Base-by-base conservation (phyloP, 1,140 invertebrate species). In the Akabosia matsudoensis region DNA sequence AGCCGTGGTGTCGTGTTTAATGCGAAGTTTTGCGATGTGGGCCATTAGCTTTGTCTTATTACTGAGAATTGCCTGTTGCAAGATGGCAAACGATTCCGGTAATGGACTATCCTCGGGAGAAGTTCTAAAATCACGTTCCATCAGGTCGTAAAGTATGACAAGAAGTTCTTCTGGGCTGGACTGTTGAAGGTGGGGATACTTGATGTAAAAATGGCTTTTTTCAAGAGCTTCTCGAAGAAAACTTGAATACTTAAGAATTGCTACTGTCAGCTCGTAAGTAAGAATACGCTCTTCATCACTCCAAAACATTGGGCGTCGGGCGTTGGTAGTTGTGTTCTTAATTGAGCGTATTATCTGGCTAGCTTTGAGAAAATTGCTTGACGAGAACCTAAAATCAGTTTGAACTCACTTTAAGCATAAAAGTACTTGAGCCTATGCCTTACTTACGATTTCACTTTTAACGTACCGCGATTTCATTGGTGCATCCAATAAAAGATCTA, bases 1-100 rank as follows among this genome's bases (percentile, higher is more conserved):
- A 13, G 73, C 64, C 3, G 73, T 74, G 14, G 75, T 75, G 67
- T 79, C 73, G 45, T 79, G 78, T 51, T 77, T 52, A 16, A 79
- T 79, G 45, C 78, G 61, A 0, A 79, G 33, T 16, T 74, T 45
- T 31, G 78, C 78, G 26, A 79, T 71, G 33, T 79, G 78, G 18
- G 78, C 78, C 78, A 79, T 76, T 1, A 79, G 31, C 52, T 79
- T 79, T 33, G 78, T 79, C 13, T 76, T 73, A 64, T 33, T 33
- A 24, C 61, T 37, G 4, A 79, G 24, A 2, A 79, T 24, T 1
- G 73, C 75, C 31, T 61, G 16, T 77, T 75, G 75, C 16, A 79
- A 22, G 7, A 52, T 13, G 16, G 51, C 22, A 61, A 77, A 77
- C 7, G 52, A 18, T 13, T 64, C 24, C 0, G 28, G 34, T 16